Base-by-base conservation (phyloP, 2,113 vertebrate genomes). In the Muscicapa adusta region DNA sequence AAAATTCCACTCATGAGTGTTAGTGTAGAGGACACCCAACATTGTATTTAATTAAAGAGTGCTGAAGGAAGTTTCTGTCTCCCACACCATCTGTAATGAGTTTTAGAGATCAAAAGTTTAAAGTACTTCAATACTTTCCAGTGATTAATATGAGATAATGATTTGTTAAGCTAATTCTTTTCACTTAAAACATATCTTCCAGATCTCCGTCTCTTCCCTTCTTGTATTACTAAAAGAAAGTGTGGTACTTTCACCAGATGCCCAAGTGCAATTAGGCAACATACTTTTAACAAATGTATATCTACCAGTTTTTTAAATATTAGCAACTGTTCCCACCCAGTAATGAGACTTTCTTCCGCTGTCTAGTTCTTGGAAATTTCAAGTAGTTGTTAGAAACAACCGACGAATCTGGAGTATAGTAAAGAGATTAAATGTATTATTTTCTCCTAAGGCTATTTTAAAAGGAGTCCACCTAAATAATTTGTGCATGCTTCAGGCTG, bases 141-240 rank as follows among this genome's bases (percentile, higher is more conserved):
- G 71, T 76, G 66, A 94, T 82, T 85, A 82, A 83, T 58, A 76
- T 8, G 7, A 92, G 57, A 51, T 54, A 91, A 85, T 43, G n/a
- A 91, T 91, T 93, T 91, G 16, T 79, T 89, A 85, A 86, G 62
- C 45, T 89, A 81, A 94, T 91, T 71, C 22, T 58, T 84, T 40
- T 65, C 28, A 95, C 83, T 67, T 87, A 66, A 60, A 89, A 91
- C 54, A 85, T 26, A 74, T 43, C 58, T 94, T 54, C 33, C 42
- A 81, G 42, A 65, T 29, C 12, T 66, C 13, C 19, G 61, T 9
- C 31, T 65, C 60, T 50, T 65, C 6, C 31, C 16, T 47, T 73
- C 54, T 53, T 5, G 1, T 53, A 53, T 54, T 91, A 85, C 57
- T 47, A 65, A 82, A 89, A 83, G 24, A 26, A 23, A 67, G 10